Base-by-base conservation (phyloP, 2,113 vertebrate species). In the sheep (Ovis aries) region DNA sequence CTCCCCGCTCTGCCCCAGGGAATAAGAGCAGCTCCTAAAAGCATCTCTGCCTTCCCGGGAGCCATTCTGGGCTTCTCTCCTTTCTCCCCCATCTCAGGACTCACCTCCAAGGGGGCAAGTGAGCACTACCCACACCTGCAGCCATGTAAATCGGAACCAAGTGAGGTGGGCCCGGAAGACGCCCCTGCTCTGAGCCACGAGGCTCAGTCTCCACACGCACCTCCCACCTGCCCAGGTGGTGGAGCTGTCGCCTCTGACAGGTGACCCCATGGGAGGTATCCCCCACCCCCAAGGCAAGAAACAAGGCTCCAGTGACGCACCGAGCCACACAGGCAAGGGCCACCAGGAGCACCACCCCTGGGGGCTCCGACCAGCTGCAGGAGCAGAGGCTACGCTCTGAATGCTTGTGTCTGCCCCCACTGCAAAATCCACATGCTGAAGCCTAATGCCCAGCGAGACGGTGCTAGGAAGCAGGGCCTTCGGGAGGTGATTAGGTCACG, bases 71-170 rank as follows among this genome's bases (percentile, higher is more conserved):
- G 1, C 52, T 74, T 31, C 45, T 43, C 15, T 40, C 57, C n/a
- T 31, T 45, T 12, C 64, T 19, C 78, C 15, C 50, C 55, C 36
- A 1, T 0, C 31, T 59, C 45, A 85, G 71, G 50, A 60, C 59
- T 31, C 17, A 1, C 2, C 52, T 86, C 45, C 31, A 1, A 55
- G 7, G 14, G 48, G 17, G 11, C 21, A 62, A 64, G 60, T 7
- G 29, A 11, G 67, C 1, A 21, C 21, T 17, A 0, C 36, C 48
- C 13, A 15, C 0, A 13, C 43, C 64, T n/a, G 15, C 2, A 0
- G 50, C 7, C 7, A 0, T 3, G 29, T 48, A 59, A n/a, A n/a
- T 17, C 1, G 1, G 5, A 71, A 57, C 3, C 33, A 0, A 33
- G 7, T 23, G 33, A 77, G 55, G 33, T 13, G 13, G 74, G 52